Evolutionary conservation across 1,140 invertebrate species (phyloP).

Genomic region (Papilio machaon): DNA sequence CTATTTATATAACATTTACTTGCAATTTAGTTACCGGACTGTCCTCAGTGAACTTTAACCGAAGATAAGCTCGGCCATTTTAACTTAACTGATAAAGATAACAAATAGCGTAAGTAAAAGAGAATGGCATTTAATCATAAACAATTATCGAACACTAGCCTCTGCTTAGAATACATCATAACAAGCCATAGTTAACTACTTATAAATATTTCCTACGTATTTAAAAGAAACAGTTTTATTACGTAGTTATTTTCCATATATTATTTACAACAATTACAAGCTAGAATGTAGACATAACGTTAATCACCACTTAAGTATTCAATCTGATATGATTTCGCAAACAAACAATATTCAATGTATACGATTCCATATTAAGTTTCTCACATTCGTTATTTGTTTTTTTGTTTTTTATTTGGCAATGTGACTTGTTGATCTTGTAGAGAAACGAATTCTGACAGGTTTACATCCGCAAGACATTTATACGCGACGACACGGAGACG

Average conservation of each 20-base stretch:
- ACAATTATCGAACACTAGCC: no score
- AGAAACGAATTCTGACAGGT: not conserved
- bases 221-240: no score
- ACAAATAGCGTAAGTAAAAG: no score
- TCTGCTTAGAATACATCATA: no score
- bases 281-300: not conserved
- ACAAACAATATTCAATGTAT: not conserved
- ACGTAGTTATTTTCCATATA: not conserved
- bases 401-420: not conserved
- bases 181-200: no score
- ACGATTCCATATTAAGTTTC: not conserved
- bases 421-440: not conserved
- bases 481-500: not conserved
- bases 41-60: not conserved
- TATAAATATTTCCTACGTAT: no score
- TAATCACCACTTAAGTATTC: not conserved
- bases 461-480: slow-evolving; percentile 15
- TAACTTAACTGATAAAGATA: not conserved
- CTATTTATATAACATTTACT: not conserved
- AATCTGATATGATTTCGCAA: not conserved
- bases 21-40: not conserved
- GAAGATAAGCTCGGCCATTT: not conserved
- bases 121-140: no score
- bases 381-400: not conserved
- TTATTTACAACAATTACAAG: no score